Conservation (phyloP, 2,113 vertebrate species). For the Salvator merianae region DNA sequence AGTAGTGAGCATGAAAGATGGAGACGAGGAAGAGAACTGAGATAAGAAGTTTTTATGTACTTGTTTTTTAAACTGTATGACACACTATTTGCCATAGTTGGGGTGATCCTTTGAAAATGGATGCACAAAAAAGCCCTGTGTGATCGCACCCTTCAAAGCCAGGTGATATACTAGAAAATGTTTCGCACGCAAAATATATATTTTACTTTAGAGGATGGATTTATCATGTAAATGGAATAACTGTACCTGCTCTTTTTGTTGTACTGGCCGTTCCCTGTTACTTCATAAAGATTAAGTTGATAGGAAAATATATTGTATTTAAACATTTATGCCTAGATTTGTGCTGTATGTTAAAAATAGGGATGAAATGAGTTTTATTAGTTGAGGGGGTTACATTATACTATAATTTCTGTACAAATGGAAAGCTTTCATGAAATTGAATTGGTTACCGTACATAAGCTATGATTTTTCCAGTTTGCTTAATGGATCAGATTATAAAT, state of each 20-base stretch:
- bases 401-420: not conserved
- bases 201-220: not conserved
- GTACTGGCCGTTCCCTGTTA: not conserved
- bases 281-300: not conserved
- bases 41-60: no score
- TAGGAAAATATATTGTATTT: not conserved
- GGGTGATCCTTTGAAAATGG: no score
- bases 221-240: not conserved
- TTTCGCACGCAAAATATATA: constrained; percentile 1
- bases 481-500: not conserved
- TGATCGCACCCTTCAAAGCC: no score
- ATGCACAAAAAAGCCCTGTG: no score
- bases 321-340: not conserved
- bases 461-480: not conserved
- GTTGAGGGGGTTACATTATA: not conserved
- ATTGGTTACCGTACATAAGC: not conserved
- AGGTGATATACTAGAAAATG: not conserved
- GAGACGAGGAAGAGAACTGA: no score
- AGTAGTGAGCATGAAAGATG: no score
- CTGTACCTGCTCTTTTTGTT: constrained; percentile 4
- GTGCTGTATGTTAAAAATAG: not conserved
- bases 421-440: not conserved
- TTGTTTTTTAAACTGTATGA: no score
- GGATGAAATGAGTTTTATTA: not conserved
- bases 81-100: no score